Evolutionary conservation across 2,797 vertebrate genomes (phyloP), one percentile per base, ranked within the genome.

Genomic region (Siniperca undulata): DNA sequence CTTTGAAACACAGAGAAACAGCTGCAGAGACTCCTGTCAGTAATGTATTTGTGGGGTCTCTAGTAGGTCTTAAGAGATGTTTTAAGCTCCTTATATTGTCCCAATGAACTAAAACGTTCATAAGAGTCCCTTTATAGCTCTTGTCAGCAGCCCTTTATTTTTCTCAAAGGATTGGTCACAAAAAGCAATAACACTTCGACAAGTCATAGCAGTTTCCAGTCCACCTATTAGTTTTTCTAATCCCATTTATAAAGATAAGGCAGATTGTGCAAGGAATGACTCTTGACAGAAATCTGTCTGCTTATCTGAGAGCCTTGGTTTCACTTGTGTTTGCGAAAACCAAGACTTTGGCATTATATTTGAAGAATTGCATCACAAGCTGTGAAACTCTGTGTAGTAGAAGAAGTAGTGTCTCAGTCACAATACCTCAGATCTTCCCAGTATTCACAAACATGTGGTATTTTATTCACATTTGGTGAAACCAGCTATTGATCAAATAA

Each of bases 291-390:
- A 8, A 48, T 24, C 3, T 50, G 2, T 52, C 27, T 70, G 17
- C 66, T 76, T 69, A 78, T 84, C 72, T 36, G 8, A 55, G 4
- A 38, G 46, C 61, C 1, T 27, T 50, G 7, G 50, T 58, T 78
- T 66, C n/a, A 42, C 53, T 46, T 34, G 58, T 27, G 50, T 9
- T 74, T 66, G 44, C 46, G 74, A 30, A 64, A 24, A 53, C 5
- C 1, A 3, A 58, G 48, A 56, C 38, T 40, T 76, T 77, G 62
- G 22, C 14, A 50, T 36, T 19, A 16, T 7, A 2, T 69, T 27
- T 19, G 0, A 22, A 71, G 44, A 61, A 61, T 7, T 44, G 17
- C 30, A 16, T 53, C 27, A 30, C 55, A 65, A 11, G 34, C 44
- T 68, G 11, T n/a, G 19, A 65, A 70, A 64, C 65, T 22, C 16